Evolutionary conservation across 1,140 invertebrate species (phyloP).

Genomic region (Pseudachorutes palmiensis): DNA sequence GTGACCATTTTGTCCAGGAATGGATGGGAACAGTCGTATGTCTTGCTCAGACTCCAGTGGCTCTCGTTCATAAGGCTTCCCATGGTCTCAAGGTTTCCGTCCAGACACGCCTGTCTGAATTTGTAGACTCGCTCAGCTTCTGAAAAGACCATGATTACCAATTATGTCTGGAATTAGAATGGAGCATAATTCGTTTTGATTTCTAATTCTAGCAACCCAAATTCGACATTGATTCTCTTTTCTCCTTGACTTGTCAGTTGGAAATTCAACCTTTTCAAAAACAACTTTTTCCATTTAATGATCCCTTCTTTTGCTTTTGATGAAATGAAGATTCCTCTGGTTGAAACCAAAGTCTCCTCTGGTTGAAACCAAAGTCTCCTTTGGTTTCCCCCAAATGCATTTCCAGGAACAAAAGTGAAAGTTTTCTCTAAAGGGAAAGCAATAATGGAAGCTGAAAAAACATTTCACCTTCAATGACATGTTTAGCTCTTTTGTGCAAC

Average conservation of each 20-base stretch:
- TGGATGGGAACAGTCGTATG: conserved; percentile 91
- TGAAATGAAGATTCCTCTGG: no score
- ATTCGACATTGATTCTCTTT: no score
- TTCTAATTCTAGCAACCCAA: no score
- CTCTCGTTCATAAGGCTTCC: conserved; percentile 81
- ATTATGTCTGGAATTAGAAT: not conserved
- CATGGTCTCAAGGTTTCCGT: conserved; percentile 52
- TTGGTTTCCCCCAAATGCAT: no score
- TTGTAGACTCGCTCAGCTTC: conserved; percentile 71
- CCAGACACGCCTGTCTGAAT: conserved; percentile 64
- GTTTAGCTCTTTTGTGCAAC: conserved; percentile 70
- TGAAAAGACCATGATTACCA: conserved; percentile 39
- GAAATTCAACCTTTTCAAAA: conserved; percentile 7
- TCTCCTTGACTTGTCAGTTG: conserved; percentile 4
- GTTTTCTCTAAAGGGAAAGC: no score
- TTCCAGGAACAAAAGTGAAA: no score
- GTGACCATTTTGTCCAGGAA: conserved; percentile 76
- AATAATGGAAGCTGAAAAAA: no score
- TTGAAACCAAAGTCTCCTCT: no score
- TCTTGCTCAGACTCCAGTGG: conserved; percentile 69
- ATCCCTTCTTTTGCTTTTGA: not conserved
- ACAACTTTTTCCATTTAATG: no score
- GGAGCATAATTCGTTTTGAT: not conserved
- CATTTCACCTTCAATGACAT: conserved; percentile 76
- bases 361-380: no score